Percentiles rank a stretch among this genome's conserved stretches.
These are phyloP conservation scores for Ellobius talpinus DNA, from an alignment of 2,113 vertebrate species.

Conservation along the genomic window DNA sequence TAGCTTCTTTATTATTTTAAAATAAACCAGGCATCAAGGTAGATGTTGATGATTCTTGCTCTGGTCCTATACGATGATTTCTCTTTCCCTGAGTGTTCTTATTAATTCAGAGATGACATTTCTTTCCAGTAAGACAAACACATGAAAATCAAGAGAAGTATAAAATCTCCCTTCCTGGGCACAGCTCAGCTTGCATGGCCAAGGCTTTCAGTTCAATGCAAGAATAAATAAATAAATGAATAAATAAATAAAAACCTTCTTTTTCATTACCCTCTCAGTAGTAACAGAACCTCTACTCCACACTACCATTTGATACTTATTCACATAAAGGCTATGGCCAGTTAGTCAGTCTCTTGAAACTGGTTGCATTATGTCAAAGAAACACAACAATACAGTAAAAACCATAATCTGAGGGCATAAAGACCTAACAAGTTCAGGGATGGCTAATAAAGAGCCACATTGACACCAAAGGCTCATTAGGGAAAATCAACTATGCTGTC, in stretches of 20 bases:
- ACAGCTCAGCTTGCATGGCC: too few species aligned
- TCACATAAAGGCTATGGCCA: background rate
- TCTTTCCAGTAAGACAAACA: background rate
- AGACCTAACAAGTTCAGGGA: background rate
- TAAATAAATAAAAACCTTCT: background rate
- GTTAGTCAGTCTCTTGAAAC: background rate
- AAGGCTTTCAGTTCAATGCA: background rate
- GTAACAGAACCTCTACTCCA: background rate
- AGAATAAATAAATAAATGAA: background rate
- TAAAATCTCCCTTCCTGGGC: background rate
- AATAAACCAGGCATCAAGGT: background rate
- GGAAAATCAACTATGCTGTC: too few species aligned
- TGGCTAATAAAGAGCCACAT: background rate
- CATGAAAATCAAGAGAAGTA: background rate
- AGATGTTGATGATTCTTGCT: background rate
- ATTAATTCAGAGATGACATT: background rate
- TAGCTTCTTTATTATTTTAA: background rate
- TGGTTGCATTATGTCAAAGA: background rate
- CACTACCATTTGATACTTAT: background rate
- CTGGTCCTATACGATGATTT: accelerated
- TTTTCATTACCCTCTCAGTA: background rate
- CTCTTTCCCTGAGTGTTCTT: background rate
- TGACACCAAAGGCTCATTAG: background rate
- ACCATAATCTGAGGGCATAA: background rate
- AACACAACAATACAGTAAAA: background rate